Percentiles rank a stretch among this genome's conserved stretches.
These are phyloP conservation scores for Cynoglossus semilaevis DNA, from an alignment of 2,113 vertebrate species.

Conservation along the genomic window DNA sequence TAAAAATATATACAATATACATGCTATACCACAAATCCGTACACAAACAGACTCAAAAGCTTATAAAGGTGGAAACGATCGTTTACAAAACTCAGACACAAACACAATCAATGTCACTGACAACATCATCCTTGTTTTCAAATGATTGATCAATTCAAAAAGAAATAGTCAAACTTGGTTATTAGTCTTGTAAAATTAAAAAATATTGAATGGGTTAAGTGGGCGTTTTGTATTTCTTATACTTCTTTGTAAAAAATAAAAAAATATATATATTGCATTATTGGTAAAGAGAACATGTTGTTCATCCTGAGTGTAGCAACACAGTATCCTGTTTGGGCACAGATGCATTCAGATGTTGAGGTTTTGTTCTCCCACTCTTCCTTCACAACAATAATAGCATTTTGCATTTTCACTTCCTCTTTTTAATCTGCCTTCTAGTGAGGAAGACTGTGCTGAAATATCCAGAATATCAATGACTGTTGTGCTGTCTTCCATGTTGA, in stretches of 20 bases:
- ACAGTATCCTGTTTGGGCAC: slow-evolving; percentile 51
- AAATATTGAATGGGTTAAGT: too few relatives aligned
- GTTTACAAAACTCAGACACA: too few relatives aligned
- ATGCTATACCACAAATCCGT: too few relatives aligned
- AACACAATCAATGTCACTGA: too few relatives aligned
- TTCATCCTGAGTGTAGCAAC: slow-evolving; percentile 59
- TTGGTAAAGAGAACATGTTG: slow-evolving; percentile 46
- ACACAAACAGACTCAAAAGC: too few relatives aligned
- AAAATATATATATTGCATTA: slow-evolving; percentile 10
- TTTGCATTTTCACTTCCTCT: slow-evolving; percentile 68
- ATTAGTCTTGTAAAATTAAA: too few relatives aligned
- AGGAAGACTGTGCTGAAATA: slow-evolving; percentile 30
- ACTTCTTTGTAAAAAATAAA: background rate
- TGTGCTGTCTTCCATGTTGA: background rate
- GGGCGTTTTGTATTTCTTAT: too few relatives aligned
- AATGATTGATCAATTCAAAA: too few relatives aligned
- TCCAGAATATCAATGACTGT: slow-evolving; percentile 4
- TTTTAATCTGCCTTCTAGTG: slow-evolving; percentile 48
- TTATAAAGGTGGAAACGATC: too few relatives aligned
- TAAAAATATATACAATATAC: too few relatives aligned
- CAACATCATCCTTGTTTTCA: too few relatives aligned
- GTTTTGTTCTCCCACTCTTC: slow-evolving; percentile 26
- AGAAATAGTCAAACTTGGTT: too few relatives aligned
- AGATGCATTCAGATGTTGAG: slow-evolving; percentile 39
- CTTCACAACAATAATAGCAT: slow-evolving; percentile 57